Evolutionary conservation across 2,888 invertebrate genomes (phyloP), one percentile per base, ranked within the genome.

Genomic region (Andrena dorsata): DNA sequence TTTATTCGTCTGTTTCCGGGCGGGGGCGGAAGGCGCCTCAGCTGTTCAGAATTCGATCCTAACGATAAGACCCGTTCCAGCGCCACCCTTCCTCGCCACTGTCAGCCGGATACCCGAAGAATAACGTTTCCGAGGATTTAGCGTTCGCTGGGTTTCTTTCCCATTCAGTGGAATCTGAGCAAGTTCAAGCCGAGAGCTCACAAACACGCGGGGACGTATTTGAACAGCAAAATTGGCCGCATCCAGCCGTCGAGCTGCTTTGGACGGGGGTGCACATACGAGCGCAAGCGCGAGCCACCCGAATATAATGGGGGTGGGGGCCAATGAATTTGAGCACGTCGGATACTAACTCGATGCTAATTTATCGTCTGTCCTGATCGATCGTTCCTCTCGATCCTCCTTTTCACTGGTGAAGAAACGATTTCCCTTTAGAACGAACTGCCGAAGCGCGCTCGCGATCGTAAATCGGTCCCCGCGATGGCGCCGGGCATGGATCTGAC

Each of bases 291-390:
- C n/a, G 7, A 41, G 28, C 30, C 35, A n/a, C 16, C 6, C 49
- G 32, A 49, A 51, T 35, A 32, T 13, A 49, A 66, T 80, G 41
- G 74, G 58, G 69, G 61, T 72, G 51, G 76, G 58, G 69, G 73
- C 80, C 86, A 86, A 84, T 84, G 85, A 86, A 90, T 87, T 87
- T 84, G 83, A 84, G 76, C 86, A 80, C 74, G 83, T 74, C 74
- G 86, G 86, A 83, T 79, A 86, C 84, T 89, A 87, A 87, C 83
- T 88, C 85, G 82, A 84, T 76, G 87, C 82, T 90, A 90, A 90
- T 90, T 90, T 90, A 90, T 90, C 75, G 86, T 75, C 66, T 49
- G 47, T 61, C 60, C 66, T 82, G 85, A 87, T 87, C 85, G 78
- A 88, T 85, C 82, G 86, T 72, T 66, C 30, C 61, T 63, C 65